Evolutionary conservation across 2,113 vertebrate species (phyloP), one percentile per base, ranked within the genome.

Genomic region (Pluvianellus socialis): DNA sequence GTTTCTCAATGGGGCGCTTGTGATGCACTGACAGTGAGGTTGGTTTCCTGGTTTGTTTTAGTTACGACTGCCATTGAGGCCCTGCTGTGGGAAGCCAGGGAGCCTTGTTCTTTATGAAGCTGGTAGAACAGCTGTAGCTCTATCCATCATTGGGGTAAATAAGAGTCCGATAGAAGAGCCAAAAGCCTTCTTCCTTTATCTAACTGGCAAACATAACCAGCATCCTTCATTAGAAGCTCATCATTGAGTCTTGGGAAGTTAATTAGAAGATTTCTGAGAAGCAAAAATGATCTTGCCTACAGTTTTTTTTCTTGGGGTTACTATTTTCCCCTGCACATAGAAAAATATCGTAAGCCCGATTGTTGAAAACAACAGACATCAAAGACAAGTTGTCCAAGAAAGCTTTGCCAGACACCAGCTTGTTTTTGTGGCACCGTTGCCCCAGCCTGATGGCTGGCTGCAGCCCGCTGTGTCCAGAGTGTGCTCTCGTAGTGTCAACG

Each of bases 41-140:
- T 94, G 87, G 95, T 94, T 97, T 96, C 96, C 97, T 97, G 88
- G 97, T 97, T 98, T 94, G 93, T 95, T 96, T 88, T 94, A 61
- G 96, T 73, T 86, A 38, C 30, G 79, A 75, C 86, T 91, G 88
- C 65, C 84, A 33, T 79, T 87, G 83, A 97, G 96, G 75, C 97
- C 94, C 94, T 93, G 94, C 95, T 67, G 90, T 58, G 82, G 96
- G 96, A 96, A 96, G 90, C 65, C 75, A 77, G 85, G 58, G 65
- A 94, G 90, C 91, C 90, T 96, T 97, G 88, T 96, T 95, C 92
- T 97, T 94, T 97, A 83, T 95, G 90, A 89, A 95, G 76, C 97
- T 95, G 70, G 66, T 96, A 53, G 90, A 92, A 74, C 97, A 96
- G 88, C 96, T 97, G 86, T 97, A 87, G 96, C 93, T 95, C 93